These are phyloP conservation scores for Eupithecia pulchellata DNA, from an alignment of 2,888 invertebrate genomes.

Conservation along the genomic window DNA sequence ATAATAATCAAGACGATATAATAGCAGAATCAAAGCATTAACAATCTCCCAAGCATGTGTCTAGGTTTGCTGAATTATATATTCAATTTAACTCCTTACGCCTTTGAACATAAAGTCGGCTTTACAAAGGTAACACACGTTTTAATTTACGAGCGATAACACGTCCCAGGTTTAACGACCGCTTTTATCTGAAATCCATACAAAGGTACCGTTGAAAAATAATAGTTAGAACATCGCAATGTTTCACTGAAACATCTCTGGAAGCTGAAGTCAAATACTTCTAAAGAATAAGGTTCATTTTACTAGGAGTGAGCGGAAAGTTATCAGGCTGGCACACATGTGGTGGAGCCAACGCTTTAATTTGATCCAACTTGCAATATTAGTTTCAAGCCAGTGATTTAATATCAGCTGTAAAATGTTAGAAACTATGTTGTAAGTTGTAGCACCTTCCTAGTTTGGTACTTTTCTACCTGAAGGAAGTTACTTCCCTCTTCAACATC, in stretches of 20 bases:
- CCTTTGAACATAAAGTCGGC: slow-evolving; percentile 10
- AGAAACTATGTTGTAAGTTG: not conserved
- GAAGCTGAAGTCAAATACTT: not conserved
- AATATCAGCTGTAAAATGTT: slow-evolving; percentile 3
- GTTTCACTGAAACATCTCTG: not conserved
- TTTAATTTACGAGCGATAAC: slow-evolving; percentile 51
- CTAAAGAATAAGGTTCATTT: not conserved
- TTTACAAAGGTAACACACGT: slow-evolving; percentile 34
- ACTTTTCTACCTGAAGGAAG: not conserved
- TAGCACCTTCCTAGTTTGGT: not conserved
- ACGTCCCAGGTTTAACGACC: slow-evolving; percentile 45
- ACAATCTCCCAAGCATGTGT: not conserved
- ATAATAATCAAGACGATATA: not conserved
- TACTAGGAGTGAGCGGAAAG: not conserved
- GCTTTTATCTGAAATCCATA: slow-evolving; percentile 45
- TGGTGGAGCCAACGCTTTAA: not conserved
- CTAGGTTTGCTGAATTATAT: not conserved
- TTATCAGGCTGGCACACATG: not conserved
- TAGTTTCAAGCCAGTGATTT: slow-evolving; percentile 11
- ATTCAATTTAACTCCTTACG: slow-evolving; percentile 1
- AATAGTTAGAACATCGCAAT: not conserved
- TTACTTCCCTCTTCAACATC: not conserved
- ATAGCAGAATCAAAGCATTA: not conserved
- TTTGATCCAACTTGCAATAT: slow-evolving; percentile 18
- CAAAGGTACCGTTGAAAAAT: slow-evolving; percentile 16